Percentiles rank a stretch among this genome's conserved stretches.
phyloP scores from a whole-genome alignment of 2,113 vertebrate species.

The Aptenodytes forsteri region DNA sequence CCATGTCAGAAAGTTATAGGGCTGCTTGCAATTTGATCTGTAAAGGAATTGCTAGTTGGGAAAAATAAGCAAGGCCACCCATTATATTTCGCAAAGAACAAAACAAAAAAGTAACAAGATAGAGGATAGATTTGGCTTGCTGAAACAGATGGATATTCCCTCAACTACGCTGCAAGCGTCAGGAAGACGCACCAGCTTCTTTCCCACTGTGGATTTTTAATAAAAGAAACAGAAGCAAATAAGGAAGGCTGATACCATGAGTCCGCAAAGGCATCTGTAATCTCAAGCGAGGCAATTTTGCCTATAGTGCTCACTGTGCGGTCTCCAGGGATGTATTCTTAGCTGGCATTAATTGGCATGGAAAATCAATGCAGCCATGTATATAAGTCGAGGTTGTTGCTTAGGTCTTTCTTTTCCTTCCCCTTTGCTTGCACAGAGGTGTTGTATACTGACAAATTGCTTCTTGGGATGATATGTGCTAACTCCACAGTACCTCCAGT shows the following conservation, averaged over 20 bases:
- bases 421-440: fast-evolving
- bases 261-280: background rate
- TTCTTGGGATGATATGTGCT: background rate
- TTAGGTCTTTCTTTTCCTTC: background rate
- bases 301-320: background rate
- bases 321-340: background rate
- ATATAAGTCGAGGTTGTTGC: background rate
- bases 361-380: background rate
- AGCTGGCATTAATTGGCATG: background rate
- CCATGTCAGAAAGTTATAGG: background rate
- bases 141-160: background rate
- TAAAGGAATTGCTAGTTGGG: background rate
- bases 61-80: background rate
- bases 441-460: background rate
- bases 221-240: background rate
- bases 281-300: background rate
- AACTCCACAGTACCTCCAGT: background rate
- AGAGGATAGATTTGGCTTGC: background rate
- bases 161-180: background rate
- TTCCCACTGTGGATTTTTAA: background rate
- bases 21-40: background rate
- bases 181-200: background rate
- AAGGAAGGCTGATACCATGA: background rate
- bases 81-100: background rate
- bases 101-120: background rate